Conservation (phyloP, 2,888 invertebrate genomes). For the Himalopsyche kuldschensis region DNA sequence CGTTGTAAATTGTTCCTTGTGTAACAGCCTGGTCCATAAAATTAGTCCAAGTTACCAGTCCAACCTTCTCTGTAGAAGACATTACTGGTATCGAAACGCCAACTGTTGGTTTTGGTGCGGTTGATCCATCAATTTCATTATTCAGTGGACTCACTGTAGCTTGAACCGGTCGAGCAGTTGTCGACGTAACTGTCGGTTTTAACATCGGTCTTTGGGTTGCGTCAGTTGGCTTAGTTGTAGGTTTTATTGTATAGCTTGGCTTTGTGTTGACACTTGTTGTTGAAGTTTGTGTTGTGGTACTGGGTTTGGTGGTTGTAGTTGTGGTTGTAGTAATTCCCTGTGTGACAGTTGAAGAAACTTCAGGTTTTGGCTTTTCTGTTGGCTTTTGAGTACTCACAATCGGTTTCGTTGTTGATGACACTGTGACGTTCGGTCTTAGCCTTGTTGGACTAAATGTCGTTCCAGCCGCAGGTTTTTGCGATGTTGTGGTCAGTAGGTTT, state of each 20-base stretch:
- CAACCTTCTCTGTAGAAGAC: conserved; percentile 45
- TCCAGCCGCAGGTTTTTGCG: conserved; percentile 4
- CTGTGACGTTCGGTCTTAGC: neutral
- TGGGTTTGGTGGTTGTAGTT: conserved; percentile 41
- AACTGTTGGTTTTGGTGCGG: conserved; percentile 35
- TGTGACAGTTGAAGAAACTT: conserved; percentile 36
- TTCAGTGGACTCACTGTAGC: conserved; percentile 24
- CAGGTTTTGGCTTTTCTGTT: conserved; percentile 13
- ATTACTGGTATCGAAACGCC: conserved; percentile 41
- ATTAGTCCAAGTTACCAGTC: conserved; percentile 60
- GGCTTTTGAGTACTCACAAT: conserved; percentile 11
- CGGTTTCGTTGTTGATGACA: neutral
- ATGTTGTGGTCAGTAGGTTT: too few relatives aligned
- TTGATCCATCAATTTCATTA: conserved; percentile 27
- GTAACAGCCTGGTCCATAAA: conserved; percentile 51
- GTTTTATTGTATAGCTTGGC: conserved; percentile 36
- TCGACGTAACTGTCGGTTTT: conserved; percentile 29
- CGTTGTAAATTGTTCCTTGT: conserved; percentile 45
- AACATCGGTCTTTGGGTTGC: conserved; percentile 31
- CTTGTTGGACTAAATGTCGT: neutral
- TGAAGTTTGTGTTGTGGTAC: neutral
- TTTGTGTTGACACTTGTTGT: conserved; percentile 14
- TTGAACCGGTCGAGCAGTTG: conserved; percentile 21
- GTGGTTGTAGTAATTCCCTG: conserved; percentile 36
- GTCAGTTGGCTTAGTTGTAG: conserved; percentile 40